Conservation (phyloP, 2,113 vertebrate species). For the Addax nasomaculatus region DNA sequence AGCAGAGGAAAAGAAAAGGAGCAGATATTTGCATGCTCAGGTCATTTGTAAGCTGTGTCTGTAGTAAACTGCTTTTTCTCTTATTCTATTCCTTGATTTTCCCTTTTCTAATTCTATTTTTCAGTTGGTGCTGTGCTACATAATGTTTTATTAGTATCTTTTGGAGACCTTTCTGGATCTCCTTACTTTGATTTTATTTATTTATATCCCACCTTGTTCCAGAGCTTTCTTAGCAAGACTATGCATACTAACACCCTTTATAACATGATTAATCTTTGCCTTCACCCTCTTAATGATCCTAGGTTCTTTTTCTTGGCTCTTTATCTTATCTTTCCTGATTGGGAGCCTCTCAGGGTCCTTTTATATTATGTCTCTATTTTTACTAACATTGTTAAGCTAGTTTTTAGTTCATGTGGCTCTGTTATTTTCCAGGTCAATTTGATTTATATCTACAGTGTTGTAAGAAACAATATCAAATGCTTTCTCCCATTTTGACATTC, state of each 20-base stretch:
- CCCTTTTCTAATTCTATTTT: background rate
- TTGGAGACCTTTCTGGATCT: background rate
- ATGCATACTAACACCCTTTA: background rate
- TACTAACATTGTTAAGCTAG: background rate
- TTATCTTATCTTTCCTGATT: background rate
- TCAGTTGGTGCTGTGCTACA: background rate
- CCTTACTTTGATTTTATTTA: background rate
- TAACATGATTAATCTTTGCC: background rate
- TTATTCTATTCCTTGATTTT: background rate
- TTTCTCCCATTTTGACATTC: slow-evolving; percentile 36
- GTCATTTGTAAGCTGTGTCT: background rate
- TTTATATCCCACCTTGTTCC: background rate
- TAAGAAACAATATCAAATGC: slow-evolving; percentile 11
- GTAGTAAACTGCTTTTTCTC: background rate
- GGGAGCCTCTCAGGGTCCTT: background rate
- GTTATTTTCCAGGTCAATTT: slow-evolving; percentile 39
- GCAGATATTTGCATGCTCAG: background rate
- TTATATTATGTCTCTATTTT: slow-evolving; percentile 24
- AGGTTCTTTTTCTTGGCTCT: background rate
- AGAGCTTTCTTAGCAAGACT: background rate
- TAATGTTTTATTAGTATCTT: background rate
- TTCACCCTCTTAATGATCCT: background rate
- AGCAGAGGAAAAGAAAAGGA: background rate
- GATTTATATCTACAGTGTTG: slow-evolving; percentile 29
- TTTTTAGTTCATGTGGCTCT: slow-evolving; percentile 12